Percentiles rank a stretch among this genome's conserved stretches.
Evolutionary conservation across 1,140 invertebrate genomes (phyloP).

Genomic region (Cydia pomonella): DNA sequence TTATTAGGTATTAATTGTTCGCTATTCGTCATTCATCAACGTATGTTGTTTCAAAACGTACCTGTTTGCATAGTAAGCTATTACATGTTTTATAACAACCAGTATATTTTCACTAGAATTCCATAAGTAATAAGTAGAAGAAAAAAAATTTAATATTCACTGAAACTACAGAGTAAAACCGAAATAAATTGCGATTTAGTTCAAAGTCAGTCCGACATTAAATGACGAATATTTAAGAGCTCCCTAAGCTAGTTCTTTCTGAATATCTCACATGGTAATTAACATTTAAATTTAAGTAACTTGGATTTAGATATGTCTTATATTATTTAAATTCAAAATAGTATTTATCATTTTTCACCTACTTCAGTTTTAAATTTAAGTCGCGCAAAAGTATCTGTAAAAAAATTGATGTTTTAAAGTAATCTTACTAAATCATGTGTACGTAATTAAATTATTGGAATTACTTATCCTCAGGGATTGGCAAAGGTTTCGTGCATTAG

Average conservation of each 20-base stretch:
- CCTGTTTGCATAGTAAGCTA: background rate
- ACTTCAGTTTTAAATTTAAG: background rate
- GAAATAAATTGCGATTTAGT: too few species aligned
- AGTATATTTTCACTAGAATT: background rate
- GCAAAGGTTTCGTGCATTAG: background rate
- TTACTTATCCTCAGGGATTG: background rate
- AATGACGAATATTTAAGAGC: too few species aligned
- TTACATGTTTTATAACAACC: background rate
- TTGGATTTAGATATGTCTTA: background rate
- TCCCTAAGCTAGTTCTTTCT: too few species aligned
- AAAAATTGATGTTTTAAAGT: too few species aligned
- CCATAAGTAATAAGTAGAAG: background rate
- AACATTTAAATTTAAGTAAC: too few species aligned
- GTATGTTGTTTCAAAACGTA: background rate
- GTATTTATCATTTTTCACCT: background rate
- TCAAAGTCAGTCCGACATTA: too few species aligned
- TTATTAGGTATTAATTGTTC: background rate
- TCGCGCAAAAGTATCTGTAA: too few species aligned
- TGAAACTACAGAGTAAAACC: too few species aligned
- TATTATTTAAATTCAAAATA: background rate
- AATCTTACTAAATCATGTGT: background rate
- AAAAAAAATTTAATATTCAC: background rate
- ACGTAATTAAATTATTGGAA: background rate
- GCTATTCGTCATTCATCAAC: background rate
- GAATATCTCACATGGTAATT: too few species aligned